Percentiles rank a stretch among this genome's conserved stretches.
phyloP scores from a whole-genome alignment of 2,113 vertebrate species.

The Gracilinanus agilis region DNA sequence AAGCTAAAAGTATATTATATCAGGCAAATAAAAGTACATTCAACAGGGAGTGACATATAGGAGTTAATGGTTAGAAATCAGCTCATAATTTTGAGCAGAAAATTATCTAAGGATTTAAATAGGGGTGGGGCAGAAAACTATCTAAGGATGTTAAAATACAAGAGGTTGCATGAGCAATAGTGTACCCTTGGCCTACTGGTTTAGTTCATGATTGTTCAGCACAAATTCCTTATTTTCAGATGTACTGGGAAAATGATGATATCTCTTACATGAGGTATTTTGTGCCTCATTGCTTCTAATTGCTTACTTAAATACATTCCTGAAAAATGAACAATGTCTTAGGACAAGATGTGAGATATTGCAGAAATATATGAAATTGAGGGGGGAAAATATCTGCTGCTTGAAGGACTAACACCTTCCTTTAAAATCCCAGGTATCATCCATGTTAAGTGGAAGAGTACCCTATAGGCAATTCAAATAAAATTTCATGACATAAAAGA shows the following conservation, averaged over 20 bases:
- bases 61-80: conserved; percentile 23
- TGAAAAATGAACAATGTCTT: conserved; percentile 59
- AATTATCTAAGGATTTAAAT: too few species aligned
- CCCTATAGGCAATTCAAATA: conserved; percentile 58
- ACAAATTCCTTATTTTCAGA: conserved; percentile 67
- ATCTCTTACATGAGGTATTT: conserved; percentile 66
- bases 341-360: conserved; percentile 64
- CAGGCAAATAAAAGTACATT: not conserved
- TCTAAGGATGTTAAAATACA: conserved; percentile 60
- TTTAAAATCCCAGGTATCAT: conserved; percentile 66
- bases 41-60: conserved; percentile 17
- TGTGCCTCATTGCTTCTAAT: conserved; percentile 66
- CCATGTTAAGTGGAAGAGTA: conserved; percentile 51
- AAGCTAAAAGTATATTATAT: not conserved
- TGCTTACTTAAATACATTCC: conserved; percentile 44
- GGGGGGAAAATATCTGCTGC: conserved; percentile 6
- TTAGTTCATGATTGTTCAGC: conserved; percentile 57
- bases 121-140: conserved; percentile 21
- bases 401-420: conserved; percentile 68
- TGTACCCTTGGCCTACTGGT: conserved; percentile 43
- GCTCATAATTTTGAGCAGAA: conserved; percentile 55
- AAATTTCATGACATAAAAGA: conserved; percentile 58
- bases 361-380: conserved; percentile 40
- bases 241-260: conserved; percentile 72
- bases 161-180: conserved; percentile 47